Conservation (phyloP, 2,888 invertebrate genomes). For the Tenthredo livida region DNA sequence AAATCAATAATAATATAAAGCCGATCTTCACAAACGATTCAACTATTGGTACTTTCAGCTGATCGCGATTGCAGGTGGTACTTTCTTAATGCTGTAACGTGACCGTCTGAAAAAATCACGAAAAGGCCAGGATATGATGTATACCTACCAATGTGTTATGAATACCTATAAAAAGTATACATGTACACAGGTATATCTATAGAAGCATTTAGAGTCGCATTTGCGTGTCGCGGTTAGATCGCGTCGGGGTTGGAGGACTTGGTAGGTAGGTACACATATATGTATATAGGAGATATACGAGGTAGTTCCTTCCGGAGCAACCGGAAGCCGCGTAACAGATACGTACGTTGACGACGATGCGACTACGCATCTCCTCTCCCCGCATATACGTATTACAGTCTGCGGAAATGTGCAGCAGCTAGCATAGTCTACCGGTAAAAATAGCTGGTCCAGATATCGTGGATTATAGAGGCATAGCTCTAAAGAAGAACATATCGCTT, state of each 20-base stretch:
- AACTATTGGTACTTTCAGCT: too few species aligned
- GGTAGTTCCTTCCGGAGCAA: constrained; percentile 41
- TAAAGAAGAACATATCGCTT: neutral
- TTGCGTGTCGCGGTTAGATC: neutral
- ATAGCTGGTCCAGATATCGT: constrained; percentile 49
- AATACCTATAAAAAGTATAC: neutral
- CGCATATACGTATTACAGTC: neutral
- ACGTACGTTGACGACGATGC: neutral
- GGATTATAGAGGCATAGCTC: constrained; percentile 38
- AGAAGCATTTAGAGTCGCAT: constrained; percentile 20
- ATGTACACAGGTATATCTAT: neutral
- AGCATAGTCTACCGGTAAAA: constrained; percentile 51
- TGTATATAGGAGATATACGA: neutral
- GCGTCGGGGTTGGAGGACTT: constrained; percentile 11
- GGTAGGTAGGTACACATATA: neutral
- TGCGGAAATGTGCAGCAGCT: constrained; percentile 49
- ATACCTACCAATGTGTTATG: neutral
- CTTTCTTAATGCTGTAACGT: too few species aligned
- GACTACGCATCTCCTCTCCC: neutral
- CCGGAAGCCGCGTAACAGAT: constrained; percentile 50
- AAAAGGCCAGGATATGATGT: too few species aligned
- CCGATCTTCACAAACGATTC: too few species aligned
- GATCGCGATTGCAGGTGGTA: too few species aligned
- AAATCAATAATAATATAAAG: neutral
- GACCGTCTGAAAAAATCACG: too few species aligned